Base-by-base conservation (phyloP, 2,888 invertebrate genomes). In the Cryptus armator region DNA sequence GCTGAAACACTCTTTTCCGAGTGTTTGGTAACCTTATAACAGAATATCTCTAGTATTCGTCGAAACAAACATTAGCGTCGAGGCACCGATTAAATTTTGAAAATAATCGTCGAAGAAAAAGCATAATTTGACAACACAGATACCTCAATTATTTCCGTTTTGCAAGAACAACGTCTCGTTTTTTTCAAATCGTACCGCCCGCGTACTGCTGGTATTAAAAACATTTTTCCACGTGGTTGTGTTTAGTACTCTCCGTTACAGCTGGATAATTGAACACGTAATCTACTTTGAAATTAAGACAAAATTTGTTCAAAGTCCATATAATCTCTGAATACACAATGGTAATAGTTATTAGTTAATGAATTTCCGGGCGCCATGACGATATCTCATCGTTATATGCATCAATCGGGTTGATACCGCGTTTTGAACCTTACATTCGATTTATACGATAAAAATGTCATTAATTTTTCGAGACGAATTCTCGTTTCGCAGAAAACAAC, bases 81-180 rank as follows among this genome's bases (percentile, higher is more conserved):
- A 32, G 29, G 24, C 16, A 43, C 16, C 16, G 14, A 12, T 24
- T 1, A 44, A 46, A 59, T 24, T 2, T 24, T 24, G 2, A n/a
- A 74, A 46, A 74, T 44, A 74, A 74, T 46, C 4, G 29, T n/a
- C 9, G 24, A 16, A 46, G 59, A 46, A 62, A 7, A 59, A 16
- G 12, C 43, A 9, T n/a, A n/a, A 32, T 62, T 74, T 5, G 59
- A 62, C 46, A 46, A 14, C 43, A 37, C 48, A 16, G 59, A 51
- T 67, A 44, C 53, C 43, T 67, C n/a, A 66, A 77, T 67, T 56
- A 44, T n/a, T 56, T 29, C 24, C 2, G 24, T 77, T 77, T 67
- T 67, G 24, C 53, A 77, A 77, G 56, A 56, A 14, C 29, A n/a
- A 24, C n/a, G 5, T 9, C 10, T 29, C n/a, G 43, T 67, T 59